Percentiles rank a stretch among this genome's conserved stretches.
Evolutionary conservation across 2,113 vertebrate species (phyloP).

Genomic region (Python bivittatus): DNA sequence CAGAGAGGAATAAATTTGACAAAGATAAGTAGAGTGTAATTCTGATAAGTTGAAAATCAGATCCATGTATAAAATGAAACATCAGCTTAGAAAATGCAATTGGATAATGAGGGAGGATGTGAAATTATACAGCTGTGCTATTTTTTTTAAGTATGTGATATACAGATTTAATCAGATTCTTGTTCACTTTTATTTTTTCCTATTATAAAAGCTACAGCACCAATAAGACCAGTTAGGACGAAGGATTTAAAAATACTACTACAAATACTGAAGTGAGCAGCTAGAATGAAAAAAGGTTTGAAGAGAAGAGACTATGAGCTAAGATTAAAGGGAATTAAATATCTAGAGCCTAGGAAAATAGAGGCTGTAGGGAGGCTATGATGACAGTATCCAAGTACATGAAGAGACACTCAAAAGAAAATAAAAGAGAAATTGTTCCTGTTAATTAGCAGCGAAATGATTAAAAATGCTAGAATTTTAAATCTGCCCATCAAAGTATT

Average conservation of each 20-base stretch:
- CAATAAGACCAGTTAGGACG: slow-evolving; percentile 54
- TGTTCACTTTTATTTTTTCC: slow-evolving; percentile 25
- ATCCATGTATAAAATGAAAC: slow-evolving; percentile 52
- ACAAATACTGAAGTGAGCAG: slow-evolving; percentile 49
- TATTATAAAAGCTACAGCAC: slow-evolving; percentile 48
- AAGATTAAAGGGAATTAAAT: slow-evolving; percentile 64
- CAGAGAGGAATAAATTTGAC: slow-evolving; percentile 67
- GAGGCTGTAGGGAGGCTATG: slow-evolving; percentile 54
- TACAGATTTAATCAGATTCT: slow-evolving; percentile 25
- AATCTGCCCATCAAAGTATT: slow-evolving; percentile 48
- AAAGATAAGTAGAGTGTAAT: slow-evolving; percentile 64
- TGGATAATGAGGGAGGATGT: slow-evolving; percentile 59
- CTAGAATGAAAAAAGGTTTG: slow-evolving; percentile 46
- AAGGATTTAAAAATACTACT: slow-evolving; percentile 48
- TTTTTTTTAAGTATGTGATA: neutral
- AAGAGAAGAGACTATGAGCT: slow-evolving; percentile 59
- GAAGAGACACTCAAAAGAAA: slow-evolving; percentile 70
- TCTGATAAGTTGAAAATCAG: slow-evolving; percentile 65
- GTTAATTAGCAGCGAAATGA: slow-evolving; percentile 67
- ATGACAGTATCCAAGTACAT: slow-evolving; percentile 68
- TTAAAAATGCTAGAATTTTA: slow-evolving; percentile 65
- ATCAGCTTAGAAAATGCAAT: slow-evolving; percentile 54
- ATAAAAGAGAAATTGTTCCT: slow-evolving; percentile 67
- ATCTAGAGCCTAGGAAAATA: slow-evolving; percentile 54
- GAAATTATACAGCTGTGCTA: slow-evolving; percentile 51